Base-by-base conservation (phyloP, 2,113 vertebrate genomes). In the Bubo scandiacus region DNA sequence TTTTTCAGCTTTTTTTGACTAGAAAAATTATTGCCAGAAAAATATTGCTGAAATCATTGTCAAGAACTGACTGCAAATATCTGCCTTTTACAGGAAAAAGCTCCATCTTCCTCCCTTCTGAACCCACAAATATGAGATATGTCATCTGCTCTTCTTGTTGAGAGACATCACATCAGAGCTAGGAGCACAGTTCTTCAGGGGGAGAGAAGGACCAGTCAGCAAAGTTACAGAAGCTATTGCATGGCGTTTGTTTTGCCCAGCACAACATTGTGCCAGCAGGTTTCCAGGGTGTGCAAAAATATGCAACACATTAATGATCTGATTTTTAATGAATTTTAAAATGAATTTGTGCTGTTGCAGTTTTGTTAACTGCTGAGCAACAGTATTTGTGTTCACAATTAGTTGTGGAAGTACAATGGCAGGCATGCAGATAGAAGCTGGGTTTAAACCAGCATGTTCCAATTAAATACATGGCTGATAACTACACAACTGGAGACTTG, bases 331-430 rank as follows among this genome's bases (percentile, higher is more conserved):
- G 36, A 89, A 26, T 94, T 81, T 94, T n/a, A 42, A 71, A 84
- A 91, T 57, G 10, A 80, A 75, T 94, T 80, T 94, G 43, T 91
- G 73, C 81, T 82, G 34, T 34, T 26, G 47, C 80, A 66, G 11
- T 84, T 87, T 94, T 81, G 25, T 66, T 87, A 87, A 58, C 86
- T 87, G 73, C 92, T 88, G 83, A 95, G 75, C 26, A 79, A n/a
- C 22, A 34, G 43, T 61, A 22, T 93, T 71, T 94, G 65, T 66
- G 15, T 68, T 79, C 70, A 85, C 2, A 1, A 61, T 94, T 79
- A 85, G 29, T 54, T 92, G 88, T 84, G 52, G 70, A 81, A 89
- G 81, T 68, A 72, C 30, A 92, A 92, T 22, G 61, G n/a, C 81
- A 82, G 52, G 59, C 57, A 75, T 21, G 29, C 29, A 85, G 78